Percentiles rank a stretch among this genome's conserved stretches.
These are phyloP conservation scores for Nerophis lumbriciformis DNA, from an alignment of 2,113 vertebrate species.

Conservation along the genomic window DNA sequence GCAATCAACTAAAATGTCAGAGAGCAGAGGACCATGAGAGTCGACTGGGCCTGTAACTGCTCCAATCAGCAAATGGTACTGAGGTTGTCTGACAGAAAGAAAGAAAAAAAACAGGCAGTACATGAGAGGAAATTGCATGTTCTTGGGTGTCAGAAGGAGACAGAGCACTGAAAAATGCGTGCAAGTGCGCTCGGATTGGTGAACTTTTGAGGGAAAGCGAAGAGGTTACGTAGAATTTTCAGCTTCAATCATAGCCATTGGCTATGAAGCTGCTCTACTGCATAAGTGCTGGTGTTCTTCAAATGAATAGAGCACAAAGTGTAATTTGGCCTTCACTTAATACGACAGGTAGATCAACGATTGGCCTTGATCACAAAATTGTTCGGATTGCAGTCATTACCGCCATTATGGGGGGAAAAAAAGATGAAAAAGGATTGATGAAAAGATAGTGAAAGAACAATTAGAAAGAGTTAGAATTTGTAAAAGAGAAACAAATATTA, in stretches of 20 bases:
- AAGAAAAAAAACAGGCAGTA: slow-evolving; percentile 14
- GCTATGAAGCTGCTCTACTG: slow-evolving; percentile 34
- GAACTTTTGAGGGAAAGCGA: slow-evolving; percentile 40
- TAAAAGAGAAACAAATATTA: no score
- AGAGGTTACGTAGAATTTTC: slow-evolving; percentile 62
- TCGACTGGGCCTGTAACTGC: slow-evolving; percentile 61
- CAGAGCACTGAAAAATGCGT: slow-evolving; percentile 12
- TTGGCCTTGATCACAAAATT: slow-evolving; percentile 27
- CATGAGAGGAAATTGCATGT: slow-evolving; percentile 24
- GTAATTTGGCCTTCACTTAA: slow-evolving; percentile 44
- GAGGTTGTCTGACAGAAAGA: slow-evolving; percentile 49
- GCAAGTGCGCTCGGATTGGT: slow-evolving; percentile 9
- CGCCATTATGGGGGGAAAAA: slow-evolving; percentile 3
- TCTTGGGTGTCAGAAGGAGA: slow-evolving; percentile 35
- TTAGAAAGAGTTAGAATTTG: slow-evolving; percentile 1
- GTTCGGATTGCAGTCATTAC: slow-evolving; percentile 21
- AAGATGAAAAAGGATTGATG: not conserved
- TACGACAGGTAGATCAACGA: slow-evolving; percentile 34
- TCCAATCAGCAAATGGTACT: slow-evolving; percentile 66
- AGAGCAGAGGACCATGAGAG: slow-evolving; percentile 60
- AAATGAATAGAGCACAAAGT: slow-evolving; percentile 23
- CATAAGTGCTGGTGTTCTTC: slow-evolving; percentile 28
- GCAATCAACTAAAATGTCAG: slow-evolving; percentile 70
- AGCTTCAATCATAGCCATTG: slow-evolving; percentile 57
- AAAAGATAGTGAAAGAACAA: not conserved